A percentile compares a stretch with the other conserved stretches of the same genome.
These are phyloP conservation scores for Orthochromis malagaraziensis DNA, from an alignment of 2,113 vertebrate species.

Conservation along the genomic window DNA sequence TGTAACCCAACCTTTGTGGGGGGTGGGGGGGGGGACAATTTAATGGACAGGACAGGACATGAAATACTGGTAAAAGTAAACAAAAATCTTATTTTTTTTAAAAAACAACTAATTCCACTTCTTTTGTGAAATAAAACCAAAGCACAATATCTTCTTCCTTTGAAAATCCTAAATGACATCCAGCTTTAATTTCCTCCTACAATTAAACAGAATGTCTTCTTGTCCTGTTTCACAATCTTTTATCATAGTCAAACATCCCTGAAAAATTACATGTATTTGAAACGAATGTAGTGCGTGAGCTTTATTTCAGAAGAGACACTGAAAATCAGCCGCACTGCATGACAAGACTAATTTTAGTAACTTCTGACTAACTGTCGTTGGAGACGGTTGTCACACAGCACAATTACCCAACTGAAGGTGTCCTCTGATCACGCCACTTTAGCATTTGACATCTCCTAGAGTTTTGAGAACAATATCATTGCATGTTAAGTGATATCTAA, in stretches of 20 bases:
- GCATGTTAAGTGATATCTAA: neutral
- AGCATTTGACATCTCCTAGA: neutral
- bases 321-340: neutral
- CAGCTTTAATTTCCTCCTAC: accelerated
- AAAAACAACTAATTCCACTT: neutral
- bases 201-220: neutral
- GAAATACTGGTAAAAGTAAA: neutral
- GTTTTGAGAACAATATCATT: neutral
- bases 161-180: neutral
- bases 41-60: neutral
- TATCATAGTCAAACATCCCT: neutral
- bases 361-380: neutral
- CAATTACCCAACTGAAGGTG: neutral
- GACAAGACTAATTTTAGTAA: neutral
- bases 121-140: neutral
- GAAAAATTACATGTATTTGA: neutral
- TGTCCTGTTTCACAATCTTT: neutral
- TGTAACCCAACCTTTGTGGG: neutral
- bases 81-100: neutral
- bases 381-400: neutral
- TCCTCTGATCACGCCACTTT: neutral
- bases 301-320: neutral
- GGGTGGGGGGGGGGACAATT: accelerated
- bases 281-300: neutral
- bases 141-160: neutral